Percentiles rank a stretch among this genome's conserved stretches.
These are phyloP conservation scores for Romanogobio albipinnatus DNA, from an alignment of 2,113 vertebrate species.

Conservation along the genomic window DNA sequence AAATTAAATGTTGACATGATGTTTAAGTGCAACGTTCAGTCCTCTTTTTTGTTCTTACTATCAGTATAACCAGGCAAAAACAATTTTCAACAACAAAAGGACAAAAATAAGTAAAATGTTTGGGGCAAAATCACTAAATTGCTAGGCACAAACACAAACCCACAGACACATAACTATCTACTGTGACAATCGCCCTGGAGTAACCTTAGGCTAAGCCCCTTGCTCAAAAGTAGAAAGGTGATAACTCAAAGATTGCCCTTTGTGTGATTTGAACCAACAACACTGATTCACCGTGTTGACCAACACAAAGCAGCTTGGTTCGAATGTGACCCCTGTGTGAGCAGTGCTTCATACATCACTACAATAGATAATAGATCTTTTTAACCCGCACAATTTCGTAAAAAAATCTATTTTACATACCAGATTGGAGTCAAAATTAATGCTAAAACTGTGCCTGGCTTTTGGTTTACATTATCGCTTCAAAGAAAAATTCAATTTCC, in stretches of 20 bases:
- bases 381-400: neutral
- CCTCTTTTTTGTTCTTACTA: neutral
- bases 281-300: neutral
- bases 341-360: neutral
- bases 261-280: neutral
- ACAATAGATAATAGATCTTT: neutral
- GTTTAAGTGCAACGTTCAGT: neutral
- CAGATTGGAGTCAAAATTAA: neutral
- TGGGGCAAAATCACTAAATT: neutral
- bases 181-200: neutral
- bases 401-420: neutral
- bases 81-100: neutral
- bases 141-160: neutral
- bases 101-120: neutral
- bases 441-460: neutral
- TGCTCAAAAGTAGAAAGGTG: neutral
- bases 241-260: neutral
- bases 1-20: constrained; percentile 5
- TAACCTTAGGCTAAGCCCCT: neutral
- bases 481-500: too few species aligned
- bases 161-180: neutral
- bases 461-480: neutral
- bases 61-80: neutral
- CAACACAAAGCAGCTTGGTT: neutral
- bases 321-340: neutral